Percentiles rank a stretch among this genome's conserved stretches.
These are phyloP conservation scores for Frankliniella intonsa DNA, from an alignment of 2,888 invertebrate species.

Conservation along the genomic window DNA sequence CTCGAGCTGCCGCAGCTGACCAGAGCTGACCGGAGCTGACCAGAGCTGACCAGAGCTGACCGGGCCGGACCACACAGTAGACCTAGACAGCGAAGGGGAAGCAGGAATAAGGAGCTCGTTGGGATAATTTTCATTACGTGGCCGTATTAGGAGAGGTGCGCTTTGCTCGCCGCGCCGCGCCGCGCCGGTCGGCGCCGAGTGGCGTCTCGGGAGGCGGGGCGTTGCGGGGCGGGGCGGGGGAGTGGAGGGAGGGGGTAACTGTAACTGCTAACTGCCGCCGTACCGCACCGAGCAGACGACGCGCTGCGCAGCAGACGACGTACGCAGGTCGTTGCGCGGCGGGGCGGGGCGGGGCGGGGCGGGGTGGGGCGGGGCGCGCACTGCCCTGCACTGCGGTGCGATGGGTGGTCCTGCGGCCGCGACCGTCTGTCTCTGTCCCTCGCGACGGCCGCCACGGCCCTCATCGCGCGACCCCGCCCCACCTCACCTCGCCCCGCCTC, in stretches of 20 bases:
- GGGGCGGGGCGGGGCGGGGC: not conserved
- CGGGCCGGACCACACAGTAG: not conserved
- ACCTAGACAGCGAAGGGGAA: not conserved
- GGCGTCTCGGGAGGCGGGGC: not conserved
- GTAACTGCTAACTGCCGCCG: conserved; percentile 3
- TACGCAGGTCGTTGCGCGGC: not conserved
- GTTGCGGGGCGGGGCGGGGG: not conserved
- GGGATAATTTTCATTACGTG: conserved; percentile 10
- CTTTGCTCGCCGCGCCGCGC: not conserved
- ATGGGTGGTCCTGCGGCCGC: conserved; percentile 6
- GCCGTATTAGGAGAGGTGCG: not conserved
- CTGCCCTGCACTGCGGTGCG: not conserved
- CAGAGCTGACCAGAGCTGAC: not conserved
- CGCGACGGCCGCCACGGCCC: not conserved
- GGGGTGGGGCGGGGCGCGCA: not conserved
- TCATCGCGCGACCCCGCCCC: not conserved
- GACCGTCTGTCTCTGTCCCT: not conserved
- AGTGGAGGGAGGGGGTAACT: not conserved
- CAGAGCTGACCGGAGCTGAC: not conserved
- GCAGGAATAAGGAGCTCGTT: not conserved
- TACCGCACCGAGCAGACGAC: not conserved
- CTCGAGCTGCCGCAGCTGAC: too few species aligned
- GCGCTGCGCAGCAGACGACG: not conserved
- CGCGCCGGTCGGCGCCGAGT: too few species aligned
- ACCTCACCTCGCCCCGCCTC: not conserved